phyloP scores from a whole-genome alignment of 2,888 invertebrate genomes.

The Mythimna pallens region DNA sequence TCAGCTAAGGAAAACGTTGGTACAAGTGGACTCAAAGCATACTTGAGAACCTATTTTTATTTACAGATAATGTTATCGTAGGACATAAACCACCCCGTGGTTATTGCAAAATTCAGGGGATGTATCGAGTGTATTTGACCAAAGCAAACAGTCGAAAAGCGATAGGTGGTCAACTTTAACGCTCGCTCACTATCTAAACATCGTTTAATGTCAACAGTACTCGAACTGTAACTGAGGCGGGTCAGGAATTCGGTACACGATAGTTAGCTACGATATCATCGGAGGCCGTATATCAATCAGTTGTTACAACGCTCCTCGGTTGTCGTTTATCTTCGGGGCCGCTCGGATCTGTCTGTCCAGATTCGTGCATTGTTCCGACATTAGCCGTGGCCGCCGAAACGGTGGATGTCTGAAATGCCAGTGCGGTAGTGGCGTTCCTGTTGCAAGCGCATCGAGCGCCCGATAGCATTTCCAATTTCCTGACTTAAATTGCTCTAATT shows the following conservation, averaged over 20 bases:
- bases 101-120: constrained; percentile 63
- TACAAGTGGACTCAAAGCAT: neutral
- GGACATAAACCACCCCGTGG: constrained; percentile 57
- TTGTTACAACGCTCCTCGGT: constrained; percentile 88
- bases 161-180: constrained; percentile 76
- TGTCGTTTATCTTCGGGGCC: constrained; percentile 89
- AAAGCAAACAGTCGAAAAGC: constrained; percentile 76
- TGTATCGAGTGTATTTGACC: constrained; percentile 71
- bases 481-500: constrained; percentile 91
- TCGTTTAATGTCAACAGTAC: constrained; percentile 87
- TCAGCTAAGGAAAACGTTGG: constrained; percentile 16
- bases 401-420: constrained; percentile 89
- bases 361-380: constrained; percentile 90
- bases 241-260: constrained; percentile 85
- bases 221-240: constrained; percentile 87
- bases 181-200: constrained; percentile 83
- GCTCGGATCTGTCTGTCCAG: constrained; percentile 88
- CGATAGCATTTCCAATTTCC: constrained; percentile 90
- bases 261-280: constrained; percentile 85
- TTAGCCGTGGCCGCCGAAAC: constrained; percentile 85
- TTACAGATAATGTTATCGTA: constrained; percentile 55
- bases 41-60: constrained; percentile 57
- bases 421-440: constrained; percentile 82
- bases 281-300: constrained; percentile 89
- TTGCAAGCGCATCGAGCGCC: constrained; percentile 83